phyloP scores from a whole-genome alignment of 2,113 vertebrate genomes.

The Laticauda colubrina region DNA sequence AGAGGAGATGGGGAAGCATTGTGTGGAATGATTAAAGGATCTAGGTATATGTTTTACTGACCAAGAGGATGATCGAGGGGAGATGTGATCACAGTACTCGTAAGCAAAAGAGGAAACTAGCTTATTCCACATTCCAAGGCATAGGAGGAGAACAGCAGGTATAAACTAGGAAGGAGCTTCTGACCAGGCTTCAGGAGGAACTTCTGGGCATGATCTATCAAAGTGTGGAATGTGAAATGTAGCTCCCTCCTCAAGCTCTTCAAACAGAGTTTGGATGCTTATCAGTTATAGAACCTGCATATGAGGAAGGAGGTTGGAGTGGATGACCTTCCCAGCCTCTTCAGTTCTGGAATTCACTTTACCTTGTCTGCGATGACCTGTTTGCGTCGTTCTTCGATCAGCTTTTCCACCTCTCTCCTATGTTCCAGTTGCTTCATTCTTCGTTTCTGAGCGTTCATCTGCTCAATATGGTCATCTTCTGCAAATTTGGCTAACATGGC shows the following conservation, averaged over 20 bases:
- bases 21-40: neutral
- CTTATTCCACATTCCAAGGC: neutral
- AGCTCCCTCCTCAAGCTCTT: too few species aligned
- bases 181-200: neutral
- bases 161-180: neutral
- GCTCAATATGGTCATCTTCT: slow-evolving; percentile 86
- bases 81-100: neutral
- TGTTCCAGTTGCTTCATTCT: slow-evolving; percentile 91
- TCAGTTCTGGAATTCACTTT: slow-evolving; percentile 4
- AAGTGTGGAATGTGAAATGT: neutral
- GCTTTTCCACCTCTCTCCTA: slow-evolving; percentile 78
- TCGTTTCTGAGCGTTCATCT: slow-evolving; percentile 86
- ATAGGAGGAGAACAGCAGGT: neutral
- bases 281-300: neutral
- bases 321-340: neutral
- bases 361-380: slow-evolving; percentile 83
- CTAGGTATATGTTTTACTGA: neutral
- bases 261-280: neutral
- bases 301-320: neutral
- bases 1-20: neutral
- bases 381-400: slow-evolving; percentile 78
- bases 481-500: slow-evolving; percentile 85
- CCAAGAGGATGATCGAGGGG: neutral
- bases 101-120: neutral
- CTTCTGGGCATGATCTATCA: neutral